A percentile compares a stretch with the other conserved stretches of the same genome.
Conservation (phyloP, 2,113 vertebrate genomes). For the Hippopotamus amphibius region DNA sequence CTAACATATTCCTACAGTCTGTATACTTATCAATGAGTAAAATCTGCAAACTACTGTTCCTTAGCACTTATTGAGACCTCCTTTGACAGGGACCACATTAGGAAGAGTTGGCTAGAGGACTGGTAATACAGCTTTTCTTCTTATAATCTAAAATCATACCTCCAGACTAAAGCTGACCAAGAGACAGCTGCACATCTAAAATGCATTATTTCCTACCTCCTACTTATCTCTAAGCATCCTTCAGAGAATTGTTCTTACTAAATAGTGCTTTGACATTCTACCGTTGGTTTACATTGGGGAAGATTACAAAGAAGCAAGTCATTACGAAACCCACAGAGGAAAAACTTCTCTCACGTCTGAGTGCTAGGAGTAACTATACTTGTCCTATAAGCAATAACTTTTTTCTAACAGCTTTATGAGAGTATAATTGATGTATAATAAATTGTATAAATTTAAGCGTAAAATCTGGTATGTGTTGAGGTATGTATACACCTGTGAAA, state of each 20-base stretch:
- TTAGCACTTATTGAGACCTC: background rate
- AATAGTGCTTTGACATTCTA: background rate
- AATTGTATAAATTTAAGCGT: background rate
- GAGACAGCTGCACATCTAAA: background rate
- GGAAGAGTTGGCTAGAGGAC: background rate
- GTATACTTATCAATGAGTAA: background rate
- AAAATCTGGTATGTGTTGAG: background rate
- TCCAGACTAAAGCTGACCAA: background rate
- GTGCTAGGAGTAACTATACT: background rate
- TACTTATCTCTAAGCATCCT: background rate
- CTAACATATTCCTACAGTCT: background rate
- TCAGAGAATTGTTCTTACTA: background rate
- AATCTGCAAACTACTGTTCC: background rate
- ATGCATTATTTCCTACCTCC: background rate
- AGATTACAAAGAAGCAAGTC: background rate
- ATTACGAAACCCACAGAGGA: background rate
- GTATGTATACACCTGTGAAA: background rate
- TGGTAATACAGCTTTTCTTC: background rate
- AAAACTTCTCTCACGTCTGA: background rate
- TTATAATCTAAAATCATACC: background rate
- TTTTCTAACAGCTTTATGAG: background rate
- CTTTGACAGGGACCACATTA: background rate
- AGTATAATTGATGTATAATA: background rate
- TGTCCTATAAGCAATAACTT: background rate
- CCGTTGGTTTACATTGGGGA: background rate